These are phyloP conservation scores for Ctenochaetus hawaiiensis DNA, from an alignment of 2,797 vertebrate species.

Conservation along the genomic window DNA sequence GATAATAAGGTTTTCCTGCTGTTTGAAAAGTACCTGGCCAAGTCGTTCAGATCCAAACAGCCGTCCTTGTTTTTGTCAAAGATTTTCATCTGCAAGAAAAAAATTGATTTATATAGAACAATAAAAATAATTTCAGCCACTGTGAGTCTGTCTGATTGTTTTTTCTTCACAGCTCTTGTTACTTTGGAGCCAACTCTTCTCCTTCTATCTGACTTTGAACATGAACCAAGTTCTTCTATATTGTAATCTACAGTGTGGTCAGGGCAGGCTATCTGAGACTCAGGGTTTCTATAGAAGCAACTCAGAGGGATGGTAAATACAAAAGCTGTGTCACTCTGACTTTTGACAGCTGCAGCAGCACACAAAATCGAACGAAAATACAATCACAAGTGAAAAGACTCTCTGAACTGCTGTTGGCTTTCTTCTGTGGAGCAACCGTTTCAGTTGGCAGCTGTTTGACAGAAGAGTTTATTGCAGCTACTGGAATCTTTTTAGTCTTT, in stretches of 20 bases:
- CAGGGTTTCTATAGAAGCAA: background rate
- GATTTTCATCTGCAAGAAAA: slow-evolving; percentile 92
- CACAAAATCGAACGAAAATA: background rate
- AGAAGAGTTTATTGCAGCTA: background rate
- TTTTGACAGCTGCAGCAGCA: background rate
- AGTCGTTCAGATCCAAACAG: slow-evolving; percentile 94
- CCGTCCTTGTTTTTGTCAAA: slow-evolving; percentile 98
- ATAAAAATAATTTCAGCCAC: background rate
- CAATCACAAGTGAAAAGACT: background rate
- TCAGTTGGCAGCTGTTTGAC: background rate
- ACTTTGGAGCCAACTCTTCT: background rate
- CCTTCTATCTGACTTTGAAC: background rate
- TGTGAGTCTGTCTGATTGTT: background rate
- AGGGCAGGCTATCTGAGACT: background rate
- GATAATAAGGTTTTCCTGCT: background rate
- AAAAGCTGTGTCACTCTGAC: background rate
- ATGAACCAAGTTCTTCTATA: slow-evolving; percentile 19
- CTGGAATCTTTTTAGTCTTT: background rate
- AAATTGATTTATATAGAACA: background rate
- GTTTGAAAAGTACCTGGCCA: slow-evolving; percentile 88
- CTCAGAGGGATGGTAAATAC: background rate
- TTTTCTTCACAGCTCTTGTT: slow-evolving; percentile 14
- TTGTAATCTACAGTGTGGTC: slow-evolving; percentile 4
- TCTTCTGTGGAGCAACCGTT: background rate
- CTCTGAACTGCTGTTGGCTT: background rate